These are phyloP conservation scores for Nannoperca australis DNA, from an alignment of 2,797 vertebrate species.

Conservation along the genomic window DNA sequence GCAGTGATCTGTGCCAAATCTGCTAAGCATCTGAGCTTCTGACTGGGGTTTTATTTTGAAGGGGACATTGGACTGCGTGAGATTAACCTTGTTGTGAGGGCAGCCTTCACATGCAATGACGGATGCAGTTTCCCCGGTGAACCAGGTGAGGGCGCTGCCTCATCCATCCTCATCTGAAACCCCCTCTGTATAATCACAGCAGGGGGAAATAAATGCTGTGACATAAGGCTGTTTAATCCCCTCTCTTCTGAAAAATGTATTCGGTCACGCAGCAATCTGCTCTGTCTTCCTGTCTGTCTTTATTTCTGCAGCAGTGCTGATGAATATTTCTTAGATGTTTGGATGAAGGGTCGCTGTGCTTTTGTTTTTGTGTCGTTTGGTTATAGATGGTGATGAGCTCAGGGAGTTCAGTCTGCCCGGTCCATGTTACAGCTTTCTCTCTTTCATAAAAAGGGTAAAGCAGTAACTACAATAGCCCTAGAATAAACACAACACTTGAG, in stretches of 20 bases:
- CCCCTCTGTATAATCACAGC: constrained; percentile 63
- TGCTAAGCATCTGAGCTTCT: constrained; percentile 30
- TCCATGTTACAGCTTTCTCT: neutral
- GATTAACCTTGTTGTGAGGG: constrained; percentile 54
- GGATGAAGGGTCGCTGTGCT: neutral
- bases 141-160: constrained; percentile 61
- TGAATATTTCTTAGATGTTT: neutral
- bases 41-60: constrained; percentile 46
- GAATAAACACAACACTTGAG: neutral
- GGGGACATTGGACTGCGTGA: constrained; percentile 21
- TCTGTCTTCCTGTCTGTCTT: constrained; percentile 52
- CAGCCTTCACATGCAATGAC: constrained; percentile 5
- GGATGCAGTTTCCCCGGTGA: constrained; percentile 5
- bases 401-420: neutral
- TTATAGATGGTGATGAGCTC: neutral
- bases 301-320: constrained; percentile 22
- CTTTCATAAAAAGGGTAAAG: neutral
- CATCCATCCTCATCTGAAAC: constrained; percentile 6
- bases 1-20: constrained; percentile 16
- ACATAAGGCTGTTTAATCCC: constrained; percentile 83
- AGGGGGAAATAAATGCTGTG: constrained; percentile 75
- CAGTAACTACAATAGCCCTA: neutral
- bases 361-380: neutral
- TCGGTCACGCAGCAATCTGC: constrained; percentile 82
- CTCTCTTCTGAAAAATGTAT: constrained; percentile 77